Base-by-base conservation (phyloP, 1,140 invertebrate species). In the Trialeurodes vaporariorum region DNA sequence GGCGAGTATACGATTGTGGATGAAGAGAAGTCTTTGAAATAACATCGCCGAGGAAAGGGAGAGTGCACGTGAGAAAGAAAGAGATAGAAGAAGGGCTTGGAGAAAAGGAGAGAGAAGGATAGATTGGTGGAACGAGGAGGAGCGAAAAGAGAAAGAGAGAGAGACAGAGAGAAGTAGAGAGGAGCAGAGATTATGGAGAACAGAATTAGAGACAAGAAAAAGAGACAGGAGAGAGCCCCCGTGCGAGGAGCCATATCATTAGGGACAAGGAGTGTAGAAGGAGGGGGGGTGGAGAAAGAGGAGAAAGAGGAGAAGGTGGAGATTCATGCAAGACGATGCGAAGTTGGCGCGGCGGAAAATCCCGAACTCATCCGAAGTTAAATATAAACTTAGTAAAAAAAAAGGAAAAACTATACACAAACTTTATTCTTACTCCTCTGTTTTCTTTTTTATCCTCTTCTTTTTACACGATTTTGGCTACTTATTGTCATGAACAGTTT, bases 221-320 rank as follows among this genome's bases (percentile, higher is more conserved):
- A 27, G 26, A 25, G 62, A 27, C 13, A 27, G 26, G 26, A n/a
- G 21, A 63, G 26, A 63, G 62, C 21, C 24, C 21, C 9, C 17
- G 23, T 27, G 58, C n/a, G 60, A 60, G 64, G 40, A 68, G 34
- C 63, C 40, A 64, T n/a, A 68, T 65, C 58, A 23, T 61, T 64
- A 66, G 64, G 59, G 49, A 65, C 49, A 65, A 67, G 23, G 63
- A 64, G 60, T 49, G 63, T 67, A 64, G n/a, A n/a, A n/a, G n/a
- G 17, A 26, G 40, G 58, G 25, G 62, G 25, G 66, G 60, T 25
- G 23, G 23, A 49, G 67, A n/a, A n/a, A 59, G 61, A 65, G 49
- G 59, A 69, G 62, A 26, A 34, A 61, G 65, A 21, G 13, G 27
- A 26, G n/a, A 25, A 49, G 27, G 21, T 65, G 25, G 22, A 63